Percentiles rank a stretch among this genome's conserved stretches.
These are phyloP conservation scores for Bombus breviceps DNA, from an alignment of 1,140 invertebrate species.

Conservation along the genomic window DNA sequence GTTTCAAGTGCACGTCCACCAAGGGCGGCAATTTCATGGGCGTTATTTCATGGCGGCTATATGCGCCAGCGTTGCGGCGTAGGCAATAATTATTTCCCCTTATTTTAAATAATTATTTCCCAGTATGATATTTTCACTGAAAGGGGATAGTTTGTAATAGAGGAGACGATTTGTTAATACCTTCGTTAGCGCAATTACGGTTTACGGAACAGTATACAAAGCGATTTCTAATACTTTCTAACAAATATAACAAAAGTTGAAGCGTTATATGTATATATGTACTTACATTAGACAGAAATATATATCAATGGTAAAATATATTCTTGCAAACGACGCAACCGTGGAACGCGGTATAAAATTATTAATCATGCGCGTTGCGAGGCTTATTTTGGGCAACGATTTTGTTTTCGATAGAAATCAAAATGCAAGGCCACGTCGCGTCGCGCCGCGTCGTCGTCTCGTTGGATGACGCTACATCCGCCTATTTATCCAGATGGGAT, in stretches of 20 bases:
- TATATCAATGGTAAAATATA: no score
- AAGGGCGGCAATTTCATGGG: background rate
- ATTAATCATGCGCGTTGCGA: background rate
- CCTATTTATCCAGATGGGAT: slow-evolving; percentile 39
- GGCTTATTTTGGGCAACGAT: slow-evolving; percentile 27
- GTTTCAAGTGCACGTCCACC: background rate
- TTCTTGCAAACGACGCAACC: background rate
- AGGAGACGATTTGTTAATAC: background rate
- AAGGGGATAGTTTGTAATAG: no score
- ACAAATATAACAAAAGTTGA: background rate
- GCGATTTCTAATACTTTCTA: background rate
- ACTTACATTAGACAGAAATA: no score
- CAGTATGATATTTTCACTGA: background rate
- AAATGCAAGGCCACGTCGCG: slow-evolving; percentile 52
- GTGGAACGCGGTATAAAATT: background rate
- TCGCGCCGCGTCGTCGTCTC: background rate
- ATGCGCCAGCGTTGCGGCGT: background rate
- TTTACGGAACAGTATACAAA: no score
- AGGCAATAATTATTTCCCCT: background rate
- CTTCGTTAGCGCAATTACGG: background rate
- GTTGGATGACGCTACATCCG: slow-evolving; percentile 45
- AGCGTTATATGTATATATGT: background rate
- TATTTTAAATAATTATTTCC: background rate
- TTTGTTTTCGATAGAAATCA: slow-evolving; percentile 39
- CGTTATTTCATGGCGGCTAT: background rate